Conservation (phyloP, 2,797 vertebrate genomes). For the Limosa lapponica region DNA sequence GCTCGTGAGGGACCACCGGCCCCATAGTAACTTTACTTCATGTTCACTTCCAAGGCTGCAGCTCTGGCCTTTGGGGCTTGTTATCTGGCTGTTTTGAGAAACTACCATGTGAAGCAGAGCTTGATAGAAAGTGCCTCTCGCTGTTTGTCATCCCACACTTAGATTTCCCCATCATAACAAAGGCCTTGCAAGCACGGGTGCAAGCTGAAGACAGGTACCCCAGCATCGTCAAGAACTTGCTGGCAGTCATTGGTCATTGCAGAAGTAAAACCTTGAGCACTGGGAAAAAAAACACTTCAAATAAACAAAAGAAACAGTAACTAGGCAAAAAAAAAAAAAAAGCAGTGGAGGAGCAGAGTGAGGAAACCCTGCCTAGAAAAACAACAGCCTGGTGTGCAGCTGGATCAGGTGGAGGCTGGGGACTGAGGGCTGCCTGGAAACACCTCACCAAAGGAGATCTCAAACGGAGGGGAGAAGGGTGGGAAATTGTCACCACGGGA, state of each 20-base stretch:
- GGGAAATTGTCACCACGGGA: neutral
- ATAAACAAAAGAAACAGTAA: neutral
- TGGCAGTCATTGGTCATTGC: neutral
- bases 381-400: no score
- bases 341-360: neutral
- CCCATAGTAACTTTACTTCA: neutral
- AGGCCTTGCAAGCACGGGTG: neutral
- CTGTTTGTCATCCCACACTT: neutral
- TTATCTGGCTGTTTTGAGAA: neutral
- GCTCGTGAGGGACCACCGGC: neutral
- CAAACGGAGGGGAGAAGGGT: neutral
- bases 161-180: neutral
- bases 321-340: neutral
- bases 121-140: neutral
- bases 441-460: neutral
- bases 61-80: neutral
- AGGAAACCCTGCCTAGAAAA: neutral
- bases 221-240: neutral
- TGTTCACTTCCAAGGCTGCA: neutral
- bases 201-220: neutral
- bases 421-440: neutral
- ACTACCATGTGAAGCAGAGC: neutral
- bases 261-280: neutral
- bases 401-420: neutral
- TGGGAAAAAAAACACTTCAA: neutral